Conservation (phyloP, 2,113 vertebrate genomes). For the Nicator chloris region DNA sequence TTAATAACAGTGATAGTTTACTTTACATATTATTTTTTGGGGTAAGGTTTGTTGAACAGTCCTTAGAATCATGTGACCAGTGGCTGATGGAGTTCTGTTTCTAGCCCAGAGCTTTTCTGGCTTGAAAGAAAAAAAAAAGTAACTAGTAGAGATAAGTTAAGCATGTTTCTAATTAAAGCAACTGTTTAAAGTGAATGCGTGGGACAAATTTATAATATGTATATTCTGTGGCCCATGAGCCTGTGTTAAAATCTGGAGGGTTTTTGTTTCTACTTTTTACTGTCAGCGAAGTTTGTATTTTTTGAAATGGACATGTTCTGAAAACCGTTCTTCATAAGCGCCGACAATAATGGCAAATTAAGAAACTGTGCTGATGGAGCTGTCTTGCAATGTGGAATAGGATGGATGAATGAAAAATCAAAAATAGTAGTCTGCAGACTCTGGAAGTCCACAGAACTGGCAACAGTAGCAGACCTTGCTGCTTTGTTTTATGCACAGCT, state of each 20-base stretch:
- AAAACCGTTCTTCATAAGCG: background rate
- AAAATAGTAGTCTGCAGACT: background rate
- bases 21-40: background rate
- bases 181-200: background rate
- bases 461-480: background rate
- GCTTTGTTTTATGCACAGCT: background rate
- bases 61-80: background rate
- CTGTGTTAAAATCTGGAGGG: background rate
- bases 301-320: background rate
- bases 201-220: background rate
- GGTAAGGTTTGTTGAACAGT: background rate
- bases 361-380: background rate
- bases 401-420: background rate
- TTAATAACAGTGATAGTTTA: slow-evolving; percentile 3
- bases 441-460: background rate
- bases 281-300: background rate
- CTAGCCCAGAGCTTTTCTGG: background rate
- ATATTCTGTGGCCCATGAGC: background rate
- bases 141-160: background rate
- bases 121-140: background rate
- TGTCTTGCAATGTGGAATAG: background rate
- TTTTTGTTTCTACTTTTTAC: background rate
- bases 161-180: background rate
- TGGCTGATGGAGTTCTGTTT: background rate
- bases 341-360: background rate